A percentile compares a stretch with the other conserved stretches of the same genome.
These are phyloP conservation scores for Parthenolecanium corni DNA, from an alignment of 2,888 invertebrate genomes.

Conservation along the genomic window DNA sequence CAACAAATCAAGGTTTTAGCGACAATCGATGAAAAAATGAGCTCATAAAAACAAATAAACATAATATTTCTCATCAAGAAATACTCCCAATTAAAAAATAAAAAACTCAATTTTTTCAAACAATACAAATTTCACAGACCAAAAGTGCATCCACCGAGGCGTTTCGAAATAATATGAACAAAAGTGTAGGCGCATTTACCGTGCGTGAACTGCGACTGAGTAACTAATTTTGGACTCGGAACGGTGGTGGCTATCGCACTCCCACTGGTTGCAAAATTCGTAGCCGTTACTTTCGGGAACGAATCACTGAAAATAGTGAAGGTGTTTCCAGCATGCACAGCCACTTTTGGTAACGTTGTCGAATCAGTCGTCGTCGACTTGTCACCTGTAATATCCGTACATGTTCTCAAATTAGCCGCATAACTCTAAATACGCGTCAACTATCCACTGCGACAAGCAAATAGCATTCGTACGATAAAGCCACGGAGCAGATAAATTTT, in stretches of 20 bases:
- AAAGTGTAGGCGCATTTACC: too few relatives aligned
- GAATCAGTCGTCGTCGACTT: neutral
- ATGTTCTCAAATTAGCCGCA: neutral
- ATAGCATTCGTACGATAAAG: neutral
- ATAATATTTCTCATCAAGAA: too few relatives aligned
- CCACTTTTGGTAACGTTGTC: constrained; percentile 18
- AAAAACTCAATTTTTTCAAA: too few relatives aligned
- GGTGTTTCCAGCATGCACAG: constrained; percentile 6
- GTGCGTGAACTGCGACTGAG: neutral
- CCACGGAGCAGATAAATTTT: neutral
- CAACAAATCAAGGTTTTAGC: too few relatives aligned
- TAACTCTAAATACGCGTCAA: neutral
- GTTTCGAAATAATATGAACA: too few relatives aligned
- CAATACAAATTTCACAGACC: too few relatives aligned
- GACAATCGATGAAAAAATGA: too few relatives aligned
- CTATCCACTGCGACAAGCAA: too few relatives aligned
- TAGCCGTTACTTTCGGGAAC: constrained; percentile 1
- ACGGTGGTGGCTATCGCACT: neutral
- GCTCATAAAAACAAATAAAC: too few relatives aligned
- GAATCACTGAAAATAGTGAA: constrained; percentile 13
- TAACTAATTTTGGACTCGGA: neutral
- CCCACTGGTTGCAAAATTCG: neutral
- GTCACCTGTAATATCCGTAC: neutral
- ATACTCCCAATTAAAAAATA: too few relatives aligned
- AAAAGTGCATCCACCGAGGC: too few relatives aligned